Percentiles rank a stretch among this genome's conserved stretches.
Evolutionary conservation across 2,113 vertebrate genomes (phyloP).

Genomic region (Pungitius pungitius): DNA sequence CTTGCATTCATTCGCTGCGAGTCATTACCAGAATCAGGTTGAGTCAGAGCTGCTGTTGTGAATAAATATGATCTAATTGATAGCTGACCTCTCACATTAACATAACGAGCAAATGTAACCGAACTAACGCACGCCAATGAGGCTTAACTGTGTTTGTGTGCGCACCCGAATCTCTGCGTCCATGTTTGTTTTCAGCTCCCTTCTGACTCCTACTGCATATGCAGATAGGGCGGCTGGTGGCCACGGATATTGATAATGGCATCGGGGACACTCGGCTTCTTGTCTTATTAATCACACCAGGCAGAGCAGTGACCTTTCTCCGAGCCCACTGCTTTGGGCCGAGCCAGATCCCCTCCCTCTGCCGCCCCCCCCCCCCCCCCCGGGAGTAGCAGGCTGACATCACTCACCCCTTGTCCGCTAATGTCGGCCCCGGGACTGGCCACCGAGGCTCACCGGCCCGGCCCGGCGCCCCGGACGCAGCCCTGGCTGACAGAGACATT

Average conservation of each 20-base stretch:
- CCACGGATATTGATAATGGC: conserved; percentile 80
- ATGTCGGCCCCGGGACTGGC: conserved; percentile 78
- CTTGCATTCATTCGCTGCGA: conserved; percentile 63
- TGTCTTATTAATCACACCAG: conserved; percentile 90
- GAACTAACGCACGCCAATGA: conserved; percentile 16
- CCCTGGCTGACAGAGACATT: conserved; percentile 80
- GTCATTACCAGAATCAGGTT: conserved; percentile 74
- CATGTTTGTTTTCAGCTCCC: conserved; percentile 1
- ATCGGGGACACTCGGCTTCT: conserved; percentile 79
- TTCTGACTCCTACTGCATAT: conserved; percentile 58
- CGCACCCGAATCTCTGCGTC: conserved; percentile 9
- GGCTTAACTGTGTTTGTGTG: conserved; percentile 32
- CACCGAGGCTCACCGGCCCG: conserved; percentile 59
- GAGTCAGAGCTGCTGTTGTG: conserved; percentile 72
- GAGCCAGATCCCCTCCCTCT: conserved; percentile 67
- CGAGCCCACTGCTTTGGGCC: conserved; percentile 72
- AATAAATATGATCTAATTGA: conserved; percentile 78
- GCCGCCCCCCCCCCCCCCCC: conserved; percentile 35
- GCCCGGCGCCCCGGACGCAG: conserved; percentile 64
- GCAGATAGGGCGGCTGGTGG: conserved; percentile 61
- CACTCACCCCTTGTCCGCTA: conserved; percentile 84
- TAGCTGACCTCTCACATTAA: conserved; percentile 76
- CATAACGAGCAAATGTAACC: conserved; percentile 55
- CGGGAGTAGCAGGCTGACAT: conserved; percentile 77
- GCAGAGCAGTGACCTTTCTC: conserved; percentile 84